phyloP scores from a whole-genome alignment of 2,797 vertebrate genomes.

The Lepus townsendii region DNA sequence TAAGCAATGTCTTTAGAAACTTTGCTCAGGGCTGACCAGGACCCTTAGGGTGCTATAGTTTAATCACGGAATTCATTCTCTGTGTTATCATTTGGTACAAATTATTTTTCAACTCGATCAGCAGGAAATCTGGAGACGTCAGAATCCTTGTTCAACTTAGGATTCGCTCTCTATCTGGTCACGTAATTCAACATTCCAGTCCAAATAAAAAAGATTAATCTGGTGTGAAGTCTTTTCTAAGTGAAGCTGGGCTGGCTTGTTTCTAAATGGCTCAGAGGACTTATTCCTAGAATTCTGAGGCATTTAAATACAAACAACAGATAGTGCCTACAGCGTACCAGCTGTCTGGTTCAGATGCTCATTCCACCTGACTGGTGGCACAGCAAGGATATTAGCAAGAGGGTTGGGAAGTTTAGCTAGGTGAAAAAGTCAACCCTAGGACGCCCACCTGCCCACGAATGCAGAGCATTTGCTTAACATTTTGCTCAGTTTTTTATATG shows the following conservation, averaged over 20 bases:
- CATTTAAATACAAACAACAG: neutral
- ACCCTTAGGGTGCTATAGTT: neutral
- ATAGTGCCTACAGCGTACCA: neutral
- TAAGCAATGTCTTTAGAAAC: conserved; percentile 13
- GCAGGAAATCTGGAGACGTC: conserved; percentile 46
- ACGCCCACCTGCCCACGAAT: neutral
- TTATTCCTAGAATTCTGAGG: conserved; percentile 50
- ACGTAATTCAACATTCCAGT: neutral
- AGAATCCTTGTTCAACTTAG: conserved; percentile 17
- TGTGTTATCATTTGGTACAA: neutral
- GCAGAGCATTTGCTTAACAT: neutral
- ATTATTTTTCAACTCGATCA: conserved; percentile 47
- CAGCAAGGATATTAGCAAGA: neutral
- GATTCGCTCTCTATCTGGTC: neutral
- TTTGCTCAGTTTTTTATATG: neutral
- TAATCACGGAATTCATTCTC: conserved; percentile 34
- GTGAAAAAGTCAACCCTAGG: neutral
- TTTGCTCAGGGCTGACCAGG: neutral
- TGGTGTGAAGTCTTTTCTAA: neutral
- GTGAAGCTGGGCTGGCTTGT: conserved; percentile 45
- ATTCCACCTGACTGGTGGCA: too few relatives aligned
- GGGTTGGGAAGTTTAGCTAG: neutral
- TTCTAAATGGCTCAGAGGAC: conserved; percentile 40
- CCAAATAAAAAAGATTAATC: conserved; percentile 48
- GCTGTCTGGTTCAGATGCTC: neutral